Conservation (phyloP, 2,113 vertebrate genomes). For the Phyllostomus hastatus region DNA sequence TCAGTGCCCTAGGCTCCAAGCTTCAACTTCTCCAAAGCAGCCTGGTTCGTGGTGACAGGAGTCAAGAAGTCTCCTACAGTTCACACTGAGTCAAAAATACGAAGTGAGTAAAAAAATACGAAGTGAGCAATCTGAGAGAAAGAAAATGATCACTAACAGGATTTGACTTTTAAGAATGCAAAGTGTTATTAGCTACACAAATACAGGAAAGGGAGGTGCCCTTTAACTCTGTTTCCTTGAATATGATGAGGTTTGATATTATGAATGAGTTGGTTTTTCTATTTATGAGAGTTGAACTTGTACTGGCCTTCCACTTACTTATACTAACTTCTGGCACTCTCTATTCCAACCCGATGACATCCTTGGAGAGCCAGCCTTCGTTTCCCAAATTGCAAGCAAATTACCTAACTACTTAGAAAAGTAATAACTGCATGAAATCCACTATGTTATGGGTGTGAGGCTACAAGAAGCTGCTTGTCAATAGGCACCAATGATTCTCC, state of each 20-base stretch:
- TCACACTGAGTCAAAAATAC: neutral
- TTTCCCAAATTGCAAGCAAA: neutral
- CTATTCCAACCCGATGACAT: neutral
- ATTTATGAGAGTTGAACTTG: neutral
- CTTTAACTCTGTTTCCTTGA: conserved; percentile 42
- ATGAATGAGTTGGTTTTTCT: conserved; percentile 50
- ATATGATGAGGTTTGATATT: conserved; percentile 9
- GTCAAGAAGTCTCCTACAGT: neutral
- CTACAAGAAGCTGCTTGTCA: neutral
- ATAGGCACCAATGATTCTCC: neutral
- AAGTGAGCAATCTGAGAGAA: conserved; percentile 26
- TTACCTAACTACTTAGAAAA: conserved; percentile 11
- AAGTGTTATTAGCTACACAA: conserved; percentile 42
- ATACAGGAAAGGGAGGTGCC: conserved; percentile 59
- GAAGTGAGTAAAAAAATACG: conserved; percentile 23
- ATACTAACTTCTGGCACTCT: neutral
- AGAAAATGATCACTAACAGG: conserved; percentile 22
- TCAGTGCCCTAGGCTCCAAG: neutral
- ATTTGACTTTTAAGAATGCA: conserved; percentile 55
- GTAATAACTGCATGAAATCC: neutral
- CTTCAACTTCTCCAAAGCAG: neutral
- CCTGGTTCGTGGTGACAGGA: neutral
- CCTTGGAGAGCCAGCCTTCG: neutral
- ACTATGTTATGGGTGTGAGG: neutral
- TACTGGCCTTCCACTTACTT: neutral